Evolutionary conservation across 2,113 vertebrate genomes (phyloP), one percentile per base, ranked within the genome.

Genomic region (Sapajus apella): DNA sequence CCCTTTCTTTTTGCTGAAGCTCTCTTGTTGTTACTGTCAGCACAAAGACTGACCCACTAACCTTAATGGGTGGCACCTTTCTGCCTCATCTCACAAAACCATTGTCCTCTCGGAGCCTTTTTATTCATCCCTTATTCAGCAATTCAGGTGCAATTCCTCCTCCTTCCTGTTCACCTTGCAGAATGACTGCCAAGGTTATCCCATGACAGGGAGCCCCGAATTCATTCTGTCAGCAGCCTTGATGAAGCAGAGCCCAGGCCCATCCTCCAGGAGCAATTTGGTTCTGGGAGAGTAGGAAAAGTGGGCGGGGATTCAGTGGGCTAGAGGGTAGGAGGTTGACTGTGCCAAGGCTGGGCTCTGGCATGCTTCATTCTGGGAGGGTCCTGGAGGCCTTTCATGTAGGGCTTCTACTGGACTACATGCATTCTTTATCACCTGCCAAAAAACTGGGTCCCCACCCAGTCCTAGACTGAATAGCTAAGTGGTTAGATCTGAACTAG

Each of bases 121-220:
- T 87, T 80, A 58, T 56, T 77, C 35, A 43, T 89, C 47, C 32
- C 3, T 89, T 40, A 12, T 75, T 75, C 56, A 14, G 43, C 82
- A 72, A 1, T 61, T 4, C 25, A 12, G 40, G 70, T 13, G 13
- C 40, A 35, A 80, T 61, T 82, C 64, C 37, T 87, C 43, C 86
- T 87, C 61, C 45, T 55, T 87, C 70, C 55, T 55, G 18, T 81
- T 87, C 70, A 85, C 89, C 76, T 93, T 91, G 83, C 64, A 21
- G 68, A 66, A 27, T 83, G 55, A 52, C 75, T 64, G 40, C 83
- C 79, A 88, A 97, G 94, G 96, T 94, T 91, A 75, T 61, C 70
- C 40, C 12, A 3, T 43, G 66, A 70, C 83, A 37, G 83, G 56
- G 58, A 88, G 37, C 17, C 50, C n/a, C 7, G 3, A 55, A 32